These are phyloP conservation scores for Tonatia bakeri DNA, from an alignment of 2,113 vertebrate genomes.

Conservation along the genomic window DNA sequence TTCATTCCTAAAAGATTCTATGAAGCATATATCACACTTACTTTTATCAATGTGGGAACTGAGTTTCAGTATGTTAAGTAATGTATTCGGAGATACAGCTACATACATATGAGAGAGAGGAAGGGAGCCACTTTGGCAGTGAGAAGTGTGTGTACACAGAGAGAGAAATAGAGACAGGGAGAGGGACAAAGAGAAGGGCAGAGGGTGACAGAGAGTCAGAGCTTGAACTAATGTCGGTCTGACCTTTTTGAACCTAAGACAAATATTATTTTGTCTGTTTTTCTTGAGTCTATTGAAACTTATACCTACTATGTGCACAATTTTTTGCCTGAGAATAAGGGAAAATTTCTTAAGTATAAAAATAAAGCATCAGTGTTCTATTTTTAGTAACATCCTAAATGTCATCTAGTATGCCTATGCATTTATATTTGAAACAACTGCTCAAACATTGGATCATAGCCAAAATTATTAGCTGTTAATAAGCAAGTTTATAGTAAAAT, in stretches of 20 bases:
- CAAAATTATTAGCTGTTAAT: neutral
- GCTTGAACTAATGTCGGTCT: neutral
- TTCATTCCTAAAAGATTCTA: neutral
- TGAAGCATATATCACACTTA: neutral
- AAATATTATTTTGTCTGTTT: neutral
- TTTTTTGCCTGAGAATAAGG: neutral
- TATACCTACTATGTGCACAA: neutral
- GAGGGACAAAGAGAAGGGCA: neutral
- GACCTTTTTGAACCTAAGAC: neutral
- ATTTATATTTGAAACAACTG: neutral
- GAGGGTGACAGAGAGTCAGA: neutral
- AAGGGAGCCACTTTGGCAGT: neutral
- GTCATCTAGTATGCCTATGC: neutral
- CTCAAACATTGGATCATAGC: neutral
- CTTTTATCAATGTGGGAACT: neutral
- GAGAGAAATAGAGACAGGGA: neutral
- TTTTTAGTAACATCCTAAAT: neutral
- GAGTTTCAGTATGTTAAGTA: neutral
- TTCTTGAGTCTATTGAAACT: neutral
- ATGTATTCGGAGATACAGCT: neutral
- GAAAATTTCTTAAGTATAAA: neutral
- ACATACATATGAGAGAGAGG: neutral
- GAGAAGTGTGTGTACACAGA: neutral
- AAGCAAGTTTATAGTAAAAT: neutral
- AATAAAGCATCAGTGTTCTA: neutral